Evolutionary conservation across 2,113 vertebrate genomes (phyloP).

Genomic region (Natator depressus): DNA sequence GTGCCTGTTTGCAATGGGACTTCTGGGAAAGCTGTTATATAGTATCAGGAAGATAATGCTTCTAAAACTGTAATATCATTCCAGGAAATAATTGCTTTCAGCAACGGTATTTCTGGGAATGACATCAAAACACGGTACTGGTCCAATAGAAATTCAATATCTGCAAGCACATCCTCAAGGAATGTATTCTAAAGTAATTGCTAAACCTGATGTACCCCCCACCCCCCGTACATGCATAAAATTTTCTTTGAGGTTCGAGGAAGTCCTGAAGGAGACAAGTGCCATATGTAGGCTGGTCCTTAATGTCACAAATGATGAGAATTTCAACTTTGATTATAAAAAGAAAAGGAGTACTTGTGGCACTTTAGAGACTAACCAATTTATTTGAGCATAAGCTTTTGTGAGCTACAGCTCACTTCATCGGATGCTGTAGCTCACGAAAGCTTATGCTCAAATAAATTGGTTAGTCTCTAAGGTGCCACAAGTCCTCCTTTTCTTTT

Average conservation of each 20-base stretch:
- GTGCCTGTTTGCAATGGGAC: accelerated
- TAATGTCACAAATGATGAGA: neutral
- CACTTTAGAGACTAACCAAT: too few relatives aligned
- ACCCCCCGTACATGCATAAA: accelerated
- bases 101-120: neutral
- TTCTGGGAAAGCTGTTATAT: neutral
- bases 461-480: too few relatives aligned
- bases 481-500: too few relatives aligned
- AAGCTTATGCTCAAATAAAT: too few relatives aligned
- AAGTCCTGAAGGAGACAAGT: neutral
- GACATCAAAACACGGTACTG: neutral
- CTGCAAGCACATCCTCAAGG: neutral
- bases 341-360: too few relatives aligned
- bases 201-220: neutral
- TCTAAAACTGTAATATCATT: neutral
- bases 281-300: neutral
- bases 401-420: too few relatives aligned
- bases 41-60: neutral
- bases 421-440: too few relatives aligned
- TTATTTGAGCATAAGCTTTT: too few relatives aligned
- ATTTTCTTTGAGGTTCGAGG: neutral
- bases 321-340: neutral
- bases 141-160: neutral
- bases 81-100: neutral
- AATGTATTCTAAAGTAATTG: neutral